Base-by-base conservation (phyloP, 2,113 vertebrate species). In the Prinia subflava region DNA sequence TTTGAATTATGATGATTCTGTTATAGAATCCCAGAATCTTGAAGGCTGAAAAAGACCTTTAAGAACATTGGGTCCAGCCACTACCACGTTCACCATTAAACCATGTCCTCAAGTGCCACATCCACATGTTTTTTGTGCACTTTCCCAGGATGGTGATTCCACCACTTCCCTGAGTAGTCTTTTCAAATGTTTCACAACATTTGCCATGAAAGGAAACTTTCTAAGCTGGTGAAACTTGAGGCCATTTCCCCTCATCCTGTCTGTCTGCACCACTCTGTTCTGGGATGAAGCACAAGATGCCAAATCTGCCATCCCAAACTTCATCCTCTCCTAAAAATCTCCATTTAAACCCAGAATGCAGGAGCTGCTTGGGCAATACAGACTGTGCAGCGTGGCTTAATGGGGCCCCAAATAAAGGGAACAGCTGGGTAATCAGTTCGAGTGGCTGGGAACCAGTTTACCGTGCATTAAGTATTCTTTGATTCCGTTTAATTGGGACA, bases 401-500 rank as follows among this genome's bases (percentile, higher is more conserved):
- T 30, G 4, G 44, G 83, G 74, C 68, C 75, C 84, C 73, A 30
- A 60, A 89, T 56, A 90, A 86, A 46, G 35, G 68, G 82, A 95
- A 78, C 95, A 93, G 75, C 94, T 90, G 94, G 81, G 91, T 90
- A 95, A 97, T 96, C 87, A 92, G 91, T 89, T 87, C 65, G 33
- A 94, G 95, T 87, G 92, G 63, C 85, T 56, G 76, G 62, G 86
- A 89, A 87, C 33, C 69, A 89, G 83, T 91, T 95, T 95, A 79
- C 88, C 22, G 5, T 91, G 74, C 41, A 85, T 95, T 95, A 96
- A 97, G 90, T 67, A 85, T 76, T 83, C 90, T 97, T 97, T 79
- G 89, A 91, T 92, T 96, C 85, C 28, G 17, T 94, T 90, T 97
- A 95, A 89, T 57, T 70, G 96, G 95, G 95, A 94, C 94, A 84